phyloP scores from a whole-genome alignment of 2,888 invertebrate species.

The Caenorhabditis auriculariae region DNA sequence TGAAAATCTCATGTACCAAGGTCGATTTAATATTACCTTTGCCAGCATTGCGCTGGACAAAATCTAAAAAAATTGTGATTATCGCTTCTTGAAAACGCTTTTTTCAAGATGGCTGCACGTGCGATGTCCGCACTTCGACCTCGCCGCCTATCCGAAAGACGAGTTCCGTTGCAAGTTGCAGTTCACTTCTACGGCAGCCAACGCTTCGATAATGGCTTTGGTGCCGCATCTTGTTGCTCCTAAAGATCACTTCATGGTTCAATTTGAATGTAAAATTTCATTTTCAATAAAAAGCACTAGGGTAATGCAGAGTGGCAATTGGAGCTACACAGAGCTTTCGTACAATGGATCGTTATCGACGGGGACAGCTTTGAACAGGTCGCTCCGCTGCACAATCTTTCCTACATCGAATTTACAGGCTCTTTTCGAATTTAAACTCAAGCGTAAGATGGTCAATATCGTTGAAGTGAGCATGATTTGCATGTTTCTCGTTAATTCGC shows the following conservation, averaged over 20 bases:
- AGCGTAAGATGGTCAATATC: constrained; percentile 1
- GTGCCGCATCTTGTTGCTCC: constrained; percentile 25
- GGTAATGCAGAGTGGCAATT: constrained; percentile 9
- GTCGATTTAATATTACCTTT: no score
- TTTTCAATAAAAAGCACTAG: no score
- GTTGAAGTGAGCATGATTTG: constrained; percentile 3
- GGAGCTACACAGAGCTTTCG: constrained; percentile 15
- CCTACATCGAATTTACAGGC: no score
- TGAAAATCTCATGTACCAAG: no score
- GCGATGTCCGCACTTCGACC: constrained; percentile 17
- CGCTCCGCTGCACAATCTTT: neutral
- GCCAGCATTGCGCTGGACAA: no score
- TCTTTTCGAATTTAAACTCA: constrained; percentile 17
- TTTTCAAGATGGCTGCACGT: no score
- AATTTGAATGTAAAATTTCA: no score
- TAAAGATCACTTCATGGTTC: no score
- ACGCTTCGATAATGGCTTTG: constrained; percentile 23
- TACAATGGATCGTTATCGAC: constrained; percentile 25
- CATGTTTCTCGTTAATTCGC: constrained; percentile 10
- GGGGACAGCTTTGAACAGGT: constrained; percentile 24
- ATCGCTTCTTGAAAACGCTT: no score
- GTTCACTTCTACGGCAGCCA: constrained; percentile 15
- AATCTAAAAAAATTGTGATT: no score
- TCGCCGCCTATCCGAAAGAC: constrained; percentile 23
- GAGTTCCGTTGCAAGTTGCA: constrained; percentile 18